Base-by-base conservation (phyloP, 37 sponge, comb jelly and placozoan genomes). In the Spongia lamella region DNA sequence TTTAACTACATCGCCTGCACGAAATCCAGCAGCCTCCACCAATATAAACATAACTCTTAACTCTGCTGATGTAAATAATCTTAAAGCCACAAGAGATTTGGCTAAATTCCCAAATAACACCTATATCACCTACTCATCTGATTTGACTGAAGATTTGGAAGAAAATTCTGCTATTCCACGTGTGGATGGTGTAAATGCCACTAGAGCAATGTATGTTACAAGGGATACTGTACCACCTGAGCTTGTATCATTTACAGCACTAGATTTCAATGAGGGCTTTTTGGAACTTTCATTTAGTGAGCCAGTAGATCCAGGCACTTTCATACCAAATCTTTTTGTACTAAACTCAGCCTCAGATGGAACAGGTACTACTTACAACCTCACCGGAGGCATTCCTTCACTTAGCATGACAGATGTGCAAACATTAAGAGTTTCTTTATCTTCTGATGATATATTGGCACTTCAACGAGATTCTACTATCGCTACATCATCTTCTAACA, bases 231-330 rank as follows among this genome's bases (percentile, higher is more conserved):
- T 80, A 24, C 20, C 73, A 55, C 96, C 96, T 26, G 30, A 24
- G 17, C 64, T 88, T 43, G 32, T 57, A 0, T 1, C 51, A n/a
- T 91, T 95, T 69, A 7, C 39, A 21, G 17, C 38, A 19, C 68
- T 95, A 20, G 92, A 95, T 39, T 80, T 95, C 50, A 81, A 88
- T 63, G 47, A 39, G 20, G 82, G 85, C 32, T 51, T 62, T 56
- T 43, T 95, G 20, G 83, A 79, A 7, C 43, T 95, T 29, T 22
- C 50, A 25, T 95, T 91, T 65, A 31, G 72, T 62, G 96, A 95
- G 56, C 96, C 96, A 40, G 87, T 91, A 36, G 83, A 93, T 77
- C 85, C 89, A 34, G 31, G n/a, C 19, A 78, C 74, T 32, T 93
- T 70, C 38, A 60, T 36, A 60, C 72, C 86, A 11, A 31, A 53